Evolutionary conservation across 2,888 invertebrate genomes (phyloP).

Genomic region (Campoplex nolae): DNA sequence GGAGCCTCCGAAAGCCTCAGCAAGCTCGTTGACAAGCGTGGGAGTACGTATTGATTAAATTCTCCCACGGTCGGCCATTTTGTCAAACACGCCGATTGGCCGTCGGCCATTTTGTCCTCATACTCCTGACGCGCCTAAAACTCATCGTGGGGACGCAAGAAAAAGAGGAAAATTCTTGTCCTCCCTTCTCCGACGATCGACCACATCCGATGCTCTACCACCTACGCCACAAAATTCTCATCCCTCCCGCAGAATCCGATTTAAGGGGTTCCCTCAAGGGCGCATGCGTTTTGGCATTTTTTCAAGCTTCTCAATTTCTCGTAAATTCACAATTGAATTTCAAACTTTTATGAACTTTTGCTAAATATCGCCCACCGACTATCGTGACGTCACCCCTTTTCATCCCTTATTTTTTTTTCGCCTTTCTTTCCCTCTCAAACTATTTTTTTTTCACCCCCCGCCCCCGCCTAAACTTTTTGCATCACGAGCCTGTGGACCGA

Average conservation of each 20-base stretch:
- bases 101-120: constrained; percentile 83
- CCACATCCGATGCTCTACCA: constrained; percentile 67
- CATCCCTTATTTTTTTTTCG: constrained; percentile 59
- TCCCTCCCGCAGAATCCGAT: constrained; percentile 68
- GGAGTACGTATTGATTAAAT: constrained; percentile 83
- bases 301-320: constrained; percentile 57
- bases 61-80: constrained; percentile 82
- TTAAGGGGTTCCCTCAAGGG: constrained; percentile 49
- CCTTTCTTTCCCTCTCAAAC: constrained; percentile 4
- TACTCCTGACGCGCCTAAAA: constrained; percentile 65
- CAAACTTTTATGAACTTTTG: constrained; percentile 48
- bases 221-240: constrained; percentile 69
- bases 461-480: not conserved
- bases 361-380: constrained; percentile 64
- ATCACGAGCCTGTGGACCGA: not conserved
- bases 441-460: not conserved
- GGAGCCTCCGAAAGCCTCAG: constrained; percentile 68
- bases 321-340: constrained; percentile 74
- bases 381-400: constrained; percentile 53
- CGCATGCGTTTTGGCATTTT: constrained; percentile 80
- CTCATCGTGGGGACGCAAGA: constrained; percentile 24
- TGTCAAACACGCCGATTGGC: constrained; percentile 80
- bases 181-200: constrained; percentile 42
- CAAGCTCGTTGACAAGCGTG: constrained; percentile 35
- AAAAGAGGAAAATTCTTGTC: constrained; percentile 9